Evolutionary conservation across 1,140 invertebrate species (phyloP).

Genomic region (Drosophila rufa): DNA sequence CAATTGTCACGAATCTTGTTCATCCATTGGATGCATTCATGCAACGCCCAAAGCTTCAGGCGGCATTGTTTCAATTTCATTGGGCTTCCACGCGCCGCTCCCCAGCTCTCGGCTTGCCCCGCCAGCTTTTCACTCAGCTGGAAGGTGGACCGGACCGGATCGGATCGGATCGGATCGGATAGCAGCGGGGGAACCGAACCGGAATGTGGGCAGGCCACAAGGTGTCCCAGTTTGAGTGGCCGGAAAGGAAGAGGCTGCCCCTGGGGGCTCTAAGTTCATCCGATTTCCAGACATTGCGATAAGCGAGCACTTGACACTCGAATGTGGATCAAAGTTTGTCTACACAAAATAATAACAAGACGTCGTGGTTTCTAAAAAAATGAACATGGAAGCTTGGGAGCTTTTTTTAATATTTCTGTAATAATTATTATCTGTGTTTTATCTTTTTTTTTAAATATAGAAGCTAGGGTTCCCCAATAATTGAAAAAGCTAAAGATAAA

Average conservation of each 20-base stretch:
- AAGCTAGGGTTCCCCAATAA: too few species aligned
- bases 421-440: too few species aligned
- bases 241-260: constrained; percentile 21
- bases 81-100: constrained; percentile 8
- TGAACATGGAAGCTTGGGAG: too few species aligned
- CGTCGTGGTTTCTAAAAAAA: background rate
- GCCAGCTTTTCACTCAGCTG: background rate
- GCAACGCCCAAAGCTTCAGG: constrained; percentile 33
- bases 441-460: too few species aligned
- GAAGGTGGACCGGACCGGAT: constrained; percentile 32
- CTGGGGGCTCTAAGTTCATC: background rate
- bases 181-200: constrained; percentile 13
- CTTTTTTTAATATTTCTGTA: too few species aligned
- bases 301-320: background rate
- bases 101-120: background rate
- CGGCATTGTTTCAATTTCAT: constrained; percentile 35
- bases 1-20: constrained; percentile 49
- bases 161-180: background rate
- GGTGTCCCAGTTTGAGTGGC: constrained; percentile 27
- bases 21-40: constrained; percentile 52
- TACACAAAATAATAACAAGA: background rate
- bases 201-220: constrained; percentile 15
- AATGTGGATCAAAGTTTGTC: background rate
- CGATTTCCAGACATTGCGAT: background rate
- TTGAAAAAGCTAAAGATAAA: too few species aligned